Base-by-base conservation (phyloP, 2,113 vertebrate species). In the Microcebus tavaratra region DNA sequence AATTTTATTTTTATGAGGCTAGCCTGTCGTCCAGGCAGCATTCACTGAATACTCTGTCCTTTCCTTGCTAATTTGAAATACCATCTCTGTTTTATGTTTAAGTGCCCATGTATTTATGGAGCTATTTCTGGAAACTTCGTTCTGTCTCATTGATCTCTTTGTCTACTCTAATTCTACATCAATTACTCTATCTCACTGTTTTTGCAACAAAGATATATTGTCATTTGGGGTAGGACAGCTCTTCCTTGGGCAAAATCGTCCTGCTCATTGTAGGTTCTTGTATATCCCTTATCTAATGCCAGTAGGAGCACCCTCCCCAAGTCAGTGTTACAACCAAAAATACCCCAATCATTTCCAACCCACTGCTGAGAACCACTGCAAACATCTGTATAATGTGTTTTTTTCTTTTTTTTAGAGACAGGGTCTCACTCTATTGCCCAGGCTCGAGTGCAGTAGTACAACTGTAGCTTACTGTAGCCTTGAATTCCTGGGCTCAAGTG, bases 91-190 rank as follows among this genome's bases (percentile, higher is more conserved):
- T 78, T 72, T 45, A 53, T 61, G 36, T 61, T 48, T 63, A 81
- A 90, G 93, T 73, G 82, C 79, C 63, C 14, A 2, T 76, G 48
- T 95, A 29, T 85, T 85, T 95, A 70, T 27, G 68, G 57, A 68
- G 86, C 70, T 81, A 6, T 88, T 94, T 94, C 82, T 85, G 67
- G 84, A 65, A 79, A 61, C 61, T 75, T 57, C 88, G 42, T 88
- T 84, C 76, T 39, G 11, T 95, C 86, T 92, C 88, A 73, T 31
- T 79, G 88, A 82, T 92, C 81, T 78, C 61, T 67, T 96, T 84
- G 75, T 90, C 39, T 76, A 42, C 72, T 81, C 29, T 82, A 48
- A 90, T 59, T 75, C 92, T 91, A 31, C 45, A 73, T 73, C 72
- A 45, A 86, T 92, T 78, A 65, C 72, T 81, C 25, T 59, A 36